phyloP scores from a whole-genome alignment of 2,113 vertebrate genomes.

The Epinephelus moara region DNA sequence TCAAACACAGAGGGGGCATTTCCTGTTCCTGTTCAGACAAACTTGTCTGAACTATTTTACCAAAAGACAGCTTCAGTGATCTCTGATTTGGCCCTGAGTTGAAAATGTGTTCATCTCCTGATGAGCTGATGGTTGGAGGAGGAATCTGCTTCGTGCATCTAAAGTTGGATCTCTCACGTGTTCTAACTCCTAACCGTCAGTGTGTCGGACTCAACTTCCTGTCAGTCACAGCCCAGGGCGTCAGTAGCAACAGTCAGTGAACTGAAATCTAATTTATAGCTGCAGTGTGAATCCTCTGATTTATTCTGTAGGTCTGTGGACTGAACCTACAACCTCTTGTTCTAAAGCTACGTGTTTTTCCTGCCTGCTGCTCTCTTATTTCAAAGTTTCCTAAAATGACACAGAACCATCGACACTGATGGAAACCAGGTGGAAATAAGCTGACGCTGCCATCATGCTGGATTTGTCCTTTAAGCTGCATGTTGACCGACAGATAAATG shows the following conservation, averaged over 20 bases:
- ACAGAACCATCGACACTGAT: not conserved
- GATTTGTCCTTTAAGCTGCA: constrained; percentile 54
- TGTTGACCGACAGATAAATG: constrained; percentile 37
- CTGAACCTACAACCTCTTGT: not conserved
- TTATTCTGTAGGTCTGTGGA: not conserved
- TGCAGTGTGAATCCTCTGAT: not conserved
- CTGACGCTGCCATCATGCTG: constrained; percentile 14
- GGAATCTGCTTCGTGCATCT: too few relatives aligned
- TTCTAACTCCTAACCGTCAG: not conserved
- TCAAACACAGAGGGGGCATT: too few relatives aligned
- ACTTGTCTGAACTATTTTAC: not conserved
- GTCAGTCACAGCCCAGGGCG: not conserved
- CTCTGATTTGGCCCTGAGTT: too few relatives aligned
- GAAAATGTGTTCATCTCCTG: too few relatives aligned
- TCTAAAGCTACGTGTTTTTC: too few relatives aligned
- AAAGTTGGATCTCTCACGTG: not conserved
- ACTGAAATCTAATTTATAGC: too few relatives aligned
- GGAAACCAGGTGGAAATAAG: not conserved
- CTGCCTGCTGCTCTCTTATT: not conserved
- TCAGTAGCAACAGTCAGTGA: too few relatives aligned
- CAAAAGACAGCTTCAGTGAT: not conserved
- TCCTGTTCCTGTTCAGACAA: too few relatives aligned
- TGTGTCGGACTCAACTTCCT: not conserved
- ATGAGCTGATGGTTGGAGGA: too few relatives aligned
- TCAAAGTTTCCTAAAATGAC: not conserved